Conservation (phyloP, 2,797 vertebrate genomes). For the Passerculus sandwichensis region DNA sequence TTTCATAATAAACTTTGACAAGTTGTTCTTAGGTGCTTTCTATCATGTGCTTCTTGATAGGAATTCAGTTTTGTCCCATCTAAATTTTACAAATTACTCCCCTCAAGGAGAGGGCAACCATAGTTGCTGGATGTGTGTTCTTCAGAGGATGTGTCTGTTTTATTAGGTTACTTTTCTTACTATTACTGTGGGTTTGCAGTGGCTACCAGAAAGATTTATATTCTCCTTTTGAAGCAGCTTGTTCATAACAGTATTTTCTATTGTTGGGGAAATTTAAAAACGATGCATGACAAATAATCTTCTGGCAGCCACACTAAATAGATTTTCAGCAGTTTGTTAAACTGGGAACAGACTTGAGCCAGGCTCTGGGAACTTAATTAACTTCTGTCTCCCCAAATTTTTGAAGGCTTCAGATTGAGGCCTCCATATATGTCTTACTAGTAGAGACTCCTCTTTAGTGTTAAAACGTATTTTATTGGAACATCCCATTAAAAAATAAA, state of each 20-base stretch:
- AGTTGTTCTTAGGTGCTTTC: neutral
- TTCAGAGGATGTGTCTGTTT: neutral
- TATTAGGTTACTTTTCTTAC: neutral
- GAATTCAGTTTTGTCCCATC: neutral
- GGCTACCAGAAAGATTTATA: neutral
- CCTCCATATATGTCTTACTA: neutral
- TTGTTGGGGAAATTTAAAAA: neutral
- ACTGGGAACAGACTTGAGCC: neutral
- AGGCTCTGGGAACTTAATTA: neutral
- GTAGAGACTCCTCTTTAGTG: neutral
- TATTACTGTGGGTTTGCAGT: neutral
- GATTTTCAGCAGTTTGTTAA: neutral
- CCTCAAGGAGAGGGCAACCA: neutral
- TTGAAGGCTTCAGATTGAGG: neutral
- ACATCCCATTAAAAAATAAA: neutral
- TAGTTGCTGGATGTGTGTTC: neutral
- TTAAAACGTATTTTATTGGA: neutral
- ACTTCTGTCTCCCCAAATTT: neutral
- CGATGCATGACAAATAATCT: neutral
- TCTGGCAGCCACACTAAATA: neutral
- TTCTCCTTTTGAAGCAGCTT: neutral
- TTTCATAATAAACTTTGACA: neutral
- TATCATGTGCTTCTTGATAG: neutral
- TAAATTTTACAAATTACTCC: neutral
- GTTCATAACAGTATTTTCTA: rapidly evolving